These are phyloP conservation scores for Subacronicta megacephala DNA, from an alignment of 2,888 invertebrate genomes.

Conservation along the genomic window DNA sequence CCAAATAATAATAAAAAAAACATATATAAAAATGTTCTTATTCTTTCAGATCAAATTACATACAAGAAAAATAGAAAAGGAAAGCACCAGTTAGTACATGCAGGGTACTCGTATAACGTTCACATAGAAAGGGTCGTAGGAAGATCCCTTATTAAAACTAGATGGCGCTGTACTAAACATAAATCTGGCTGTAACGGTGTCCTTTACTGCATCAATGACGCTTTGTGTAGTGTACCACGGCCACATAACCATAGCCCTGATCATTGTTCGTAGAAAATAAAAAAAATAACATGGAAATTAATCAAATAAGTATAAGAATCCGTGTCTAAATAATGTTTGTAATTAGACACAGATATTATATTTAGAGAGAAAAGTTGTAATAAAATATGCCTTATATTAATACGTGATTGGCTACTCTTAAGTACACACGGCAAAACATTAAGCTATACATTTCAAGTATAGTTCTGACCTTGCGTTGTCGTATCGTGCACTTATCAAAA, in stretches of 20 bases:
- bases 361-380: no score
- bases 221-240: slow-evolving; percentile 6
- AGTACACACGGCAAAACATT: no score
- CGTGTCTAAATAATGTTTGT: no score
- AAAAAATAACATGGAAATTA: no score
- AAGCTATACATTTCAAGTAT: no score
- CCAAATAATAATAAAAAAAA: no score
- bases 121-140: slow-evolving; percentile 3
- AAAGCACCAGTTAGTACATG: slow-evolving; percentile 28
- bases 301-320: no score
- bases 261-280: background rate
- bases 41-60: slow-evolving; percentile 29
- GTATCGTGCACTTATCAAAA: no score
- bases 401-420: no score
- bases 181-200: slow-evolving; percentile 37
- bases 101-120: slow-evolving; percentile 40
- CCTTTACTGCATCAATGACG: slow-evolving; percentile 24
- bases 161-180: slow-evolving; percentile 48
- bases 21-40: background rate
- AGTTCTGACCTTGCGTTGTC: no score
- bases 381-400: no score
- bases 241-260: slow-evolving; percentile 38
- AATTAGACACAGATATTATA: no score
- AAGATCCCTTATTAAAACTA: slow-evolving; percentile 22
- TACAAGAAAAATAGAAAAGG: slow-evolving; percentile 37